A percentile compares a stretch with the other conserved stretches of the same genome.
Conservation (phyloP, 1,140 invertebrate species). For the Carcinoscorpius rotundicauda region DNA sequence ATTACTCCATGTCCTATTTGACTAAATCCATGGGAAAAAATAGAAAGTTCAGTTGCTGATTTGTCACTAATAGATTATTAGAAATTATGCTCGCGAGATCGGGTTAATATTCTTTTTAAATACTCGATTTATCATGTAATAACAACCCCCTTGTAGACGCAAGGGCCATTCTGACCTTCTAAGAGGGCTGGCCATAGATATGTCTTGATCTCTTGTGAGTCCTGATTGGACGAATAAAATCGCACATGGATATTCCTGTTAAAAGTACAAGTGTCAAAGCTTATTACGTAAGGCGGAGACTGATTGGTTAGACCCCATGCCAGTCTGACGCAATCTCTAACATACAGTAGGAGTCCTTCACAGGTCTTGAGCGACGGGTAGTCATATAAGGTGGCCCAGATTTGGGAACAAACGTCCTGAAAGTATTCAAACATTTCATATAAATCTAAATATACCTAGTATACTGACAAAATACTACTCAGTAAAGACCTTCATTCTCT, state of each 20-base stretch:
- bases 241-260: conserved; percentile 46
- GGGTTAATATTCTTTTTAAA: no score
- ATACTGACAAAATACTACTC: no score
- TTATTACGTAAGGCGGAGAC: conserved; percentile 28
- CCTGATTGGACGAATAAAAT: conserved; percentile 48
- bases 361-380: conserved; percentile 56
- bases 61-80: no score
- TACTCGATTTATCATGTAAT: conserved; percentile 36
- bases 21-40: no score
- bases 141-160: conserved; percentile 56
- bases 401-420: conserved; percentile 49
- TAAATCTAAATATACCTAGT: no score
- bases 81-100: no score
- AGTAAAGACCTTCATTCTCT: no score
- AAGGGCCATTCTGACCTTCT: conserved; percentile 46
- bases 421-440: conserved; percentile 8
- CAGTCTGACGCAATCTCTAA: conserved; percentile 47
- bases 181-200: conserved; percentile 59
- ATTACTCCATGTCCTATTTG: no score
- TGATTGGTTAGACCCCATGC: conserved; percentile 51
- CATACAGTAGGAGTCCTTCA: conserved; percentile 46
- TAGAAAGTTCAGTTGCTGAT: no score
- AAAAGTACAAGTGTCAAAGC: conserved; percentile 46
- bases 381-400: conserved; percentile 57
- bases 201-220: conserved; percentile 43